Base-by-base conservation (phyloP, 1,140 invertebrate genomes). In the Aphidius ervi region DNA sequence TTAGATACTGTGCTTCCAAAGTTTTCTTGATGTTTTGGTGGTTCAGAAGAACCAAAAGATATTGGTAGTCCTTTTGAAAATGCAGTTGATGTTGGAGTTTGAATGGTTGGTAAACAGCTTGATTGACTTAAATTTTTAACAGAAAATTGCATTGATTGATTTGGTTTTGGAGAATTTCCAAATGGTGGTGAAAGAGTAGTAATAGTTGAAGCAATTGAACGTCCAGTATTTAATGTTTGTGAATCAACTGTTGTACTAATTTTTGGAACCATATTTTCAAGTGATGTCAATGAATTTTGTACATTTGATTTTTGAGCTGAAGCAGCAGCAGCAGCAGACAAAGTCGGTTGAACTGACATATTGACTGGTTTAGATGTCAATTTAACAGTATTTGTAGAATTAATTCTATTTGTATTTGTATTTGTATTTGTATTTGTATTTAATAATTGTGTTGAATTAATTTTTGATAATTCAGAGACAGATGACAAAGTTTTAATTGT, bases 11-110 rank as follows among this genome's bases (percentile, higher is more conserved):
- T 16, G 10, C 39, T 52, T 61, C 68, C 31, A 64, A 42, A 46
- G 52, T 9, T 42, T 74, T 74, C 37, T 61, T 31, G 23, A 31
- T 31, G 23, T 31, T 31, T 31, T 31, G 23, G 4, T 31, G 23
- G 47, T 3, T 55, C 9, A 20, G 63, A 20, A 20, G 61, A 62
- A 20, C 66, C 68, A 39, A 74, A 71, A 6, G 65, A 67, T 10
- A 70, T 63, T 0, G 61, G 41, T 50, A 71, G 66, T 5, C 70
- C 45, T 39, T 72, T 73, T 6, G 67, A 58, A 41, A 73, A 70
- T 23, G 55, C 57, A 46, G 61, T 56, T 10, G 55, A 49, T 55
- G 58, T 9, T 53, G 58, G 46, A 49, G 54, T 6, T 41, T 56
- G n/a, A 40, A 55, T 41, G 23, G 42, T 20, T 23, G 52, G 3